Evolutionary conservation across 2,113 vertebrate genomes (phyloP).

Genomic region (Procapra przewalskii): DNA sequence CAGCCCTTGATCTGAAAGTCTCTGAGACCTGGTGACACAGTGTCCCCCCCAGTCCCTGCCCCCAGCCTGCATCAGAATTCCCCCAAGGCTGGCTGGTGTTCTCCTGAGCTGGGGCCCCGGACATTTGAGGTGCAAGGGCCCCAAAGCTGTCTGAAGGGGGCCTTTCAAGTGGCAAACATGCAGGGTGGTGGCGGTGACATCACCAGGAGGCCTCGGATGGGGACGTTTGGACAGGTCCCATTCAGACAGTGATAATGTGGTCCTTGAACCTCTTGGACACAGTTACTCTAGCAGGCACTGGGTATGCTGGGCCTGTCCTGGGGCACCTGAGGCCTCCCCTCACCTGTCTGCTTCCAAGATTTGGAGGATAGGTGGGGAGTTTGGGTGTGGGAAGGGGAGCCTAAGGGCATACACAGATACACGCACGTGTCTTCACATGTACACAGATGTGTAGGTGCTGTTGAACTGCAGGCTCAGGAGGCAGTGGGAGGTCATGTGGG

Average conservation of each 20-base stretch:
- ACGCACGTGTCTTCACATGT: not conserved
- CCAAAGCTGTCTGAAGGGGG: not conserved
- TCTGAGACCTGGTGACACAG: not conserved
- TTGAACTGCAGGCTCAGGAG: not conserved
- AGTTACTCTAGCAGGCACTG: conserved; percentile 41
- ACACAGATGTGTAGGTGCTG: not conserved
- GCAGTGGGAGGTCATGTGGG: not conserved
- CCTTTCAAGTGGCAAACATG: not conserved
- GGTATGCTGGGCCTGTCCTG: not conserved
- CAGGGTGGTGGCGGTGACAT: not conserved
- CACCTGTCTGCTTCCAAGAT: not conserved
- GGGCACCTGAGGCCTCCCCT: not conserved
- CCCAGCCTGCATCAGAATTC: not conserved
- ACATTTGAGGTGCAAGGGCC: not conserved
- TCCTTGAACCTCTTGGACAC: conserved; percentile 47
- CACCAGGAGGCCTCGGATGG: not conserved
- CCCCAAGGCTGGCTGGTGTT: not conserved
- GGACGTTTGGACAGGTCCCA: conserved; percentile 4
- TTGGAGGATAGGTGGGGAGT: not conserved
- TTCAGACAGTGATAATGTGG: not conserved
- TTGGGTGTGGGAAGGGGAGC: not conserved
- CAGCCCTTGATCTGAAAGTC: conserved; percentile 33
- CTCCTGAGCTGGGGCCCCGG: not conserved
- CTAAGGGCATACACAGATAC: not conserved
- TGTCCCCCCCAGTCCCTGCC: not conserved